Evolutionary conservation across 1,140 invertebrate species (phyloP).

Genomic region (Tetramorium simillimum): DNA sequence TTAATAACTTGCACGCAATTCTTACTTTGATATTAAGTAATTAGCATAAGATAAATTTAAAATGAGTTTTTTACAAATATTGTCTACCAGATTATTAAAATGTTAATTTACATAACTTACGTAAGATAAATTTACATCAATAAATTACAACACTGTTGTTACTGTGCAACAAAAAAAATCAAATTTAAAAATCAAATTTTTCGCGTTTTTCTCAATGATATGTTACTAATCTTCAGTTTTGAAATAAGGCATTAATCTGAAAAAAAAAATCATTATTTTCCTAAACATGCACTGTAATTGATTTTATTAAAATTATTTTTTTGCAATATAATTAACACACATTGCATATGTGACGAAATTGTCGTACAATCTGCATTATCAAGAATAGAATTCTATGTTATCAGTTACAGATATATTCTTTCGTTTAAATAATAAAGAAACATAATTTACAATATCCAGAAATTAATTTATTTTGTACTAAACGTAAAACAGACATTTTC

Average conservation of each 20-base stretch:
- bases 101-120: no score
- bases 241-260: background rate
- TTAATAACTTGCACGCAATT: background rate
- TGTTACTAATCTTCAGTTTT: background rate
- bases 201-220: background rate
- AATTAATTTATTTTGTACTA: background rate
- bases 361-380: background rate
- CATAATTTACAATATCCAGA: background rate
- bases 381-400: slow-evolving; percentile 7
- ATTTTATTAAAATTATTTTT: background rate
- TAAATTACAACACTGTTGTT: background rate
- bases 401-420: background rate
- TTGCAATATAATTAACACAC: background rate
- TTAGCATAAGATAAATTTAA: background rate
- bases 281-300: background rate
- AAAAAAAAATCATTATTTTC: background rate
- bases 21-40: no score
- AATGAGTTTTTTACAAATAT: no score
- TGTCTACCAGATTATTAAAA: no score
- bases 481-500: background rate
- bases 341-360: background rate
- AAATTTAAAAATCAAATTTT: background rate
- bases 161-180: no score
- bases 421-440: background rate
- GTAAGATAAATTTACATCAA: background rate